Evolutionary conservation across 2,888 invertebrate species (phyloP), one percentile per base, ranked within the genome.

Genomic region (Melangyna quadrimaculata): DNA sequence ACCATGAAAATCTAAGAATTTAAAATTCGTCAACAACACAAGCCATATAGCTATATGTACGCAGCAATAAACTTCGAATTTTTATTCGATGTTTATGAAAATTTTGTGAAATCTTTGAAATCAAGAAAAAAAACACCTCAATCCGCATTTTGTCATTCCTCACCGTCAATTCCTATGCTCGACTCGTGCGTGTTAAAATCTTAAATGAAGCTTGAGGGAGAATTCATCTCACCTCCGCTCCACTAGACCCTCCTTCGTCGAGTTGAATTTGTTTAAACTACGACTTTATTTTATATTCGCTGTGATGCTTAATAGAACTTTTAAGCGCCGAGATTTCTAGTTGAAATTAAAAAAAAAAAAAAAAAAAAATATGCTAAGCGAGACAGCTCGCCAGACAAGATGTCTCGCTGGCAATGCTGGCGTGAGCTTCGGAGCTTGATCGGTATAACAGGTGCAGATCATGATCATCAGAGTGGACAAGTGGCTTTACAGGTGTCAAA

Each of bases 81-180:
- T 61, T 61, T 61, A 61, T 61, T 61, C n/a, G 40, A 40, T 24
- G 24, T 40, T 61, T 61, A 61, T 61, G 61, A 61, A 61, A 61
- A 61, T 82, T 82, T 63, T 72, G 72, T 78, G 72, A 77, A 81
- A 57, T 71, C 45, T 78, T 19, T 53, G 53, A 78, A 71, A 78
- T 71, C 45, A 29, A 29, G 1, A 29, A 29, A 29, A 29, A 29
- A 24, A 65, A 81, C 57, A 71, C 32, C 55, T 3, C 61, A 61
- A 61, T 59, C 59, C 37, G 59, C 37, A 59, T 59, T 35, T 59
- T 59, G 59, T 40, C 37, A 61, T 61, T 40, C 40, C 24, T 61
- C 40, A 61, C 40, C n/a, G 22, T 45, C 65, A 45, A 27, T 8
- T 24, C 14, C 1, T n/a, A n/a, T n/a, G n/a, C n/a, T n/a, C n/a